These are phyloP conservation scores for Thripadectes ignobilis DNA, from an alignment of 2,797 vertebrate genomes.

Conservation along the genomic window DNA sequence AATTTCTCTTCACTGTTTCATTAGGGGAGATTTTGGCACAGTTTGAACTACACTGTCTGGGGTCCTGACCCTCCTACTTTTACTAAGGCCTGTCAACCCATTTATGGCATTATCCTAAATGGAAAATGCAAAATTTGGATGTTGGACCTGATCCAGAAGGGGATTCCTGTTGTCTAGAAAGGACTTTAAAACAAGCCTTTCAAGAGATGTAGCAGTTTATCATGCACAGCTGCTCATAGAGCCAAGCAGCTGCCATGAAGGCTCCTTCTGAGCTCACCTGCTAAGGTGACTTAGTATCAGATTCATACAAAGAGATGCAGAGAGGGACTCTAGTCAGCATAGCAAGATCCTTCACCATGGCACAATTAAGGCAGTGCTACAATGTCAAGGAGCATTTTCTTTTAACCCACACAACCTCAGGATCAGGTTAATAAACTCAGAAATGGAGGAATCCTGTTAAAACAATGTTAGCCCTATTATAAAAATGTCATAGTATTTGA, in stretches of 20 bases:
- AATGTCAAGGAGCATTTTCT: not conserved
- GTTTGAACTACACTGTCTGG: not conserved
- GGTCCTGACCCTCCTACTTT: not conserved
- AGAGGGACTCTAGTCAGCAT: not conserved
- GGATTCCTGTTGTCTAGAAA: not conserved
- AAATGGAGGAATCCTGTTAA: not conserved
- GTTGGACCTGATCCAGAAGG: not conserved
- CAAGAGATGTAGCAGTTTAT: not conserved
- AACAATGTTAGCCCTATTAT: not conserved
- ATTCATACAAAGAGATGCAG: not conserved
- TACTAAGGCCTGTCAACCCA: not conserved
- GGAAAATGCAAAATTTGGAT: not conserved
- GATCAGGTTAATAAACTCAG: not conserved
- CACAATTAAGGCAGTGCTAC: not conserved
- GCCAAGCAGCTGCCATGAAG: not conserved
- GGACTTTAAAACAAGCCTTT: not conserved
- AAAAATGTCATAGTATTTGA: not conserved
- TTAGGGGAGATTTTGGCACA: not conserved
- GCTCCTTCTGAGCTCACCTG: not conserved
- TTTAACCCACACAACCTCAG: not conserved
- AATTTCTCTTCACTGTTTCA: not conserved
- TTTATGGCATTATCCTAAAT: not conserved
- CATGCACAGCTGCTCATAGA: not conserved
- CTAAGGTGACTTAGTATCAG: not conserved
- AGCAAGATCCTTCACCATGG: not conserved